Evolutionary conservation across 2,113 vertebrate genomes (phyloP).

Genomic region (Zosterops japonicus): DNA sequence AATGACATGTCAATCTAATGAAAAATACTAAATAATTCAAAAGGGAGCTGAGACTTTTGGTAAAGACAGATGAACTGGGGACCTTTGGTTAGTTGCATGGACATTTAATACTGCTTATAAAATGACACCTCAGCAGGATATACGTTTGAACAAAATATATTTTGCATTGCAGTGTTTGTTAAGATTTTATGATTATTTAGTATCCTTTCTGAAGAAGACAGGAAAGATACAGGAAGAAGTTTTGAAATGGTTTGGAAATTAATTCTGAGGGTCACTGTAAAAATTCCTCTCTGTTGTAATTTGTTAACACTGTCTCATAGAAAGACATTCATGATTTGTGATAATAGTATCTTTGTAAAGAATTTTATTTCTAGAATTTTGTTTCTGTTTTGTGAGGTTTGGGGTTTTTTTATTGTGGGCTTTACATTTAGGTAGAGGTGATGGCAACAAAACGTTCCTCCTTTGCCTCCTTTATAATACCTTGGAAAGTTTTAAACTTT

Average conservation of each 20-base stretch:
- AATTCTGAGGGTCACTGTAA: background rate
- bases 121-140: background rate
- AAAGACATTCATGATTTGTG: background rate
- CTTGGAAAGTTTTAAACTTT: background rate
- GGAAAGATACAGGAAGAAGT: background rate
- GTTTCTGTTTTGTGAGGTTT: background rate
- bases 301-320: background rate
- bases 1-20: background rate
- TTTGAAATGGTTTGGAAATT: background rate
- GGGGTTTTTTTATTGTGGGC: accelerated
- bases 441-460: background rate
- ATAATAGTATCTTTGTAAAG: background rate
- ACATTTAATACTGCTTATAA: background rate
- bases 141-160: background rate
- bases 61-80: background rate
- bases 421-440: background rate
- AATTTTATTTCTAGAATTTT: background rate
- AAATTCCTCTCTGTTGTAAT: background rate
- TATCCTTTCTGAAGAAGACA: background rate
- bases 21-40: background rate
- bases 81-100: background rate
- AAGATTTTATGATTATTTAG: background rate
- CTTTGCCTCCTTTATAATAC: background rate
- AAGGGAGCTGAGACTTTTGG: background rate
- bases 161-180: background rate